Evolutionary conservation across 2,888 invertebrate genomes (phyloP), one percentile per base, ranked within the genome.

Genomic region (Drosophila robusta): DNA sequence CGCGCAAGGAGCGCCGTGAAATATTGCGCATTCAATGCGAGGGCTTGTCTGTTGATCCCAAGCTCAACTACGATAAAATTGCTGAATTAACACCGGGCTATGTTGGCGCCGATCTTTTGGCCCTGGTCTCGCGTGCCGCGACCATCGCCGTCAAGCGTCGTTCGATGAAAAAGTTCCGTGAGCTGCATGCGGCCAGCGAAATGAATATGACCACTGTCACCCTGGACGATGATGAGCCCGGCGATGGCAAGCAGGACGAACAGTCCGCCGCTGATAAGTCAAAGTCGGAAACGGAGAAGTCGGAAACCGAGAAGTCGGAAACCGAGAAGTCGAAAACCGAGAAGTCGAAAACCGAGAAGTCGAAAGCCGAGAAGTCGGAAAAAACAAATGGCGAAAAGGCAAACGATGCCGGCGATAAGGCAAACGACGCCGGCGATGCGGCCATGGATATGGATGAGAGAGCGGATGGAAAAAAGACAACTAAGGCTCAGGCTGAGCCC

Each of bases 51-150:
- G 92, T 98, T 46, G 93, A 94, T 66, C 93, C 94, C 2, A 95
- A 95, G 82, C 94, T 98, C 78, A 95, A 96, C 90, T 95, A 95
- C 87, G 93, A 94, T 60, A 93, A 93, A 51, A 92, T 99, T 70
- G 98, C 98, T 24, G 95, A 95, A 83, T 93, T 96, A 52, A 98
- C 98, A 7, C 99, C 99, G 0, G 99, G 99, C 0, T 99, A 96
- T 93, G 99, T 99, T 36, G 99, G 98, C 12, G 98, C 98, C 4
- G 98, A 99, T 94, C 93, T 99, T 78, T 94, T 96, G 91, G 95
- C 97, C 0, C 93, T 99, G 56, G 95, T 96, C 0, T 94, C 97
- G 71, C 97, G 98, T 92, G 97, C 99, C 2, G 97, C 97, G 9
- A 96, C 97, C 91, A 95, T 95, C 78, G 98, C 98, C 45, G 96